A percentile compares a stretch with the other conserved stretches of the same genome.
These are phyloP conservation scores for Mustela erminea DNA, from an alignment of 2,797 vertebrate genomes.

Conservation along the genomic window DNA sequence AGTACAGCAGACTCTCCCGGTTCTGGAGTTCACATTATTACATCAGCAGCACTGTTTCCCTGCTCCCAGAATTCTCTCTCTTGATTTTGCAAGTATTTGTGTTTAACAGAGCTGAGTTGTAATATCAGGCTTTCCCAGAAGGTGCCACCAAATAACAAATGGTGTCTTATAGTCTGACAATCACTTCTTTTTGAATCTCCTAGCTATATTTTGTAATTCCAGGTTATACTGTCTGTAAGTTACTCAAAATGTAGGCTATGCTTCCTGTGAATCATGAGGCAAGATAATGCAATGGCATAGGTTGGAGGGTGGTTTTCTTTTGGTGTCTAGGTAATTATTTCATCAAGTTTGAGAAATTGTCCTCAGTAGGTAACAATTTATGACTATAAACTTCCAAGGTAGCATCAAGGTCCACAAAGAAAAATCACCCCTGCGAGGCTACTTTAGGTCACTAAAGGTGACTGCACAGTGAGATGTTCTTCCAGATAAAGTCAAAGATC, in stretches of 20 bases:
- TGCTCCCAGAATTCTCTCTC: not conserved
- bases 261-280: slow-evolving; percentile 52
- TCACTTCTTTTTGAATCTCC: slow-evolving; percentile 9
- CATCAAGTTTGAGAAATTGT: slow-evolving; percentile 69
- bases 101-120: slow-evolving; percentile 72
- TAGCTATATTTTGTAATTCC: slow-evolving; percentile 53
- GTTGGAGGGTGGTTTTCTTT: slow-evolving; percentile 55
- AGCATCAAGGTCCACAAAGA: slow-evolving; percentile 65
- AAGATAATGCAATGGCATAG: slow-evolving; percentile 17
- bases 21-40: not conserved
- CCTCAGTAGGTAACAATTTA: slow-evolving; percentile 68
- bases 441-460: slow-evolving; percentile 64
- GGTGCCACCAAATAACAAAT: slow-evolving; percentile 78
- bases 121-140: slow-evolving; percentile 77
- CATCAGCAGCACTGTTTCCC: not conserved
- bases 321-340: slow-evolving; percentile 65
- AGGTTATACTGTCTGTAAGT: slow-evolving; percentile 4
- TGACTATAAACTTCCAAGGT: slow-evolving; percentile 70
- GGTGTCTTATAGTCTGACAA: slow-evolving; percentile 19
- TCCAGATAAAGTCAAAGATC: slow-evolving; percentile 56
- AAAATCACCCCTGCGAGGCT: slow-evolving; percentile 34
- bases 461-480: slow-evolving; percentile 24
- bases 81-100: slow-evolving; percentile 10
- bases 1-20: not conserved
- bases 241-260: not conserved